Conservation (phyloP, 2,113 vertebrate species). For the Alouatta palliata region DNA sequence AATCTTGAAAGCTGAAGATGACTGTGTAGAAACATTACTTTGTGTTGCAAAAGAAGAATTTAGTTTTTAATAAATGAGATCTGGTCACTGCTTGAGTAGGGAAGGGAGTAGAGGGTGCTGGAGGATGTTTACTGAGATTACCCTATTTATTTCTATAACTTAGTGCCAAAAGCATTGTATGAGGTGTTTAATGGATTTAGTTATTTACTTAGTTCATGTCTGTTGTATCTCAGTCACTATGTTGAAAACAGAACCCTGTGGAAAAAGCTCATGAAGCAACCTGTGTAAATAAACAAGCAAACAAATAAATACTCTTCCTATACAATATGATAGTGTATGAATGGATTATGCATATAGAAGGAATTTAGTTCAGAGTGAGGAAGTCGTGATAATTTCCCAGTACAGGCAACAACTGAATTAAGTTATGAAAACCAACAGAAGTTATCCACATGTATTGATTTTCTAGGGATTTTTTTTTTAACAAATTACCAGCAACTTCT, state of each 20-base stretch:
- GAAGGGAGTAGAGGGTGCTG: background rate
- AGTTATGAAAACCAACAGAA: background rate
- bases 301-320: background rate
- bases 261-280: background rate
- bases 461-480: background rate
- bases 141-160: no score
- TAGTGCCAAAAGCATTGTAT: background rate
- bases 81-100: background rate
- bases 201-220: background rate
- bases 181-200: background rate
- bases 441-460: background rate
- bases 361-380: background rate
- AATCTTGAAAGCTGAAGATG: background rate
- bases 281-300: background rate
- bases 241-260: background rate
- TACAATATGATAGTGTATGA: background rate
- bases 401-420: background rate
- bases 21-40: background rate
- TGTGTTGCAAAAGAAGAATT: background rate
- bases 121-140: background rate
- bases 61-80: background rate
- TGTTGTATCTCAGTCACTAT: background rate
- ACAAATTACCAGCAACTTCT: background rate
- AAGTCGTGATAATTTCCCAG: background rate
- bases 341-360: background rate